Evolutionary conservation across 2,888 invertebrate genomes (phyloP).

Genomic region (Podabrus alpinus): DNA sequence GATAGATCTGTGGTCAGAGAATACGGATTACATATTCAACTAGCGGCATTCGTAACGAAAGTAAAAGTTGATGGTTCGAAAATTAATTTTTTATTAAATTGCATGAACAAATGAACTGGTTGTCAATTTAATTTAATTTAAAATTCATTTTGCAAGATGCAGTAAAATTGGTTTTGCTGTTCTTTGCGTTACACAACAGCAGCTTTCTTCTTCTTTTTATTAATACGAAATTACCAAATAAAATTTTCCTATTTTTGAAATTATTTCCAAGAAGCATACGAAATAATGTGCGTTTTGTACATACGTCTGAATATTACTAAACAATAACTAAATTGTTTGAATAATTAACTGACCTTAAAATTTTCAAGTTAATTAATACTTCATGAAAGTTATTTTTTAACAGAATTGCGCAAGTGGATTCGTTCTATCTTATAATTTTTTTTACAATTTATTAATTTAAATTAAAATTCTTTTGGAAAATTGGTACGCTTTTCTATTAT

Average conservation of each 20-base stretch:
- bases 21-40: slow-evolving; percentile 13
- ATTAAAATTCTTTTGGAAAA: not conserved
- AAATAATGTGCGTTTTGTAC: not conserved
- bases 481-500: not conserved
- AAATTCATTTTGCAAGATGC: not conserved
- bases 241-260: not conserved
- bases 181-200: not conserved
- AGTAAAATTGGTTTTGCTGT: not conserved
- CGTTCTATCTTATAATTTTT: not conserved
- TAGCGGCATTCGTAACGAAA: slow-evolving; percentile 15
- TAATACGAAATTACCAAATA: not conserved
- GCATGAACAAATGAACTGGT: not conserved
- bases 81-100: not conserved
- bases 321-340: not conserved
- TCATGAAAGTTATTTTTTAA: not conserved
- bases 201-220: not conserved
- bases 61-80: slow-evolving; percentile 19
- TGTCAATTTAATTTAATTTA: not conserved
- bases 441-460: not conserved
- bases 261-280: not conserved
- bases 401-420: not conserved
- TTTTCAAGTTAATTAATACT: not conserved
- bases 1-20: slow-evolving; percentile 5
- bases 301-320: not conserved
- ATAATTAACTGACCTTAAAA: not conserved